Conservation (phyloP, 2,888 invertebrate species). For the Dynastes grantii region DNA sequence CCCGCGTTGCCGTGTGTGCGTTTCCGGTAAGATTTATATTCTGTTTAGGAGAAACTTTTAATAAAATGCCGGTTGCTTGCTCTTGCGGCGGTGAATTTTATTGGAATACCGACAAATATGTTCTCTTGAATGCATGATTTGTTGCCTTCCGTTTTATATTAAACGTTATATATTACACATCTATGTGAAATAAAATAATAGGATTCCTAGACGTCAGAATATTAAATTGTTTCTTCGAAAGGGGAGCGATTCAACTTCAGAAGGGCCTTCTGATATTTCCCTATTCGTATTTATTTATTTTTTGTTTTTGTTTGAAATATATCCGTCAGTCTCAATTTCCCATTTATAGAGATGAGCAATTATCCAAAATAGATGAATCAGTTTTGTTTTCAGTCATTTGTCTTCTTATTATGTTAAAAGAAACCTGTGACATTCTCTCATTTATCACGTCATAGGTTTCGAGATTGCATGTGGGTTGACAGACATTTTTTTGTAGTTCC, state of each 20-base stretch:
- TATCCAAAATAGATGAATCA: no score
- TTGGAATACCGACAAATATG: conserved; percentile 49
- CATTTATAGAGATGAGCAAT: no score
- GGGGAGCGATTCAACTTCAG: neutral
- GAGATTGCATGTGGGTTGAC: neutral
- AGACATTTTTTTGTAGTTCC: neutral
- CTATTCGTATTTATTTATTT: neutral
- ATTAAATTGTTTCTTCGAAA: conserved; percentile 32
- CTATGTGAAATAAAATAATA: conserved; percentile 43
- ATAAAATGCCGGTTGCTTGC: conserved; percentile 47
- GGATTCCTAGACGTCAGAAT: conserved; percentile 33
- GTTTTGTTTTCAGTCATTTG: no score
- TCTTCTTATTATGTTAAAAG: no score
- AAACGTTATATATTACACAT: conserved; percentile 45
- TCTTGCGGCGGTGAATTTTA: conserved; percentile 45
- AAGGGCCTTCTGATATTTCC: neutral
- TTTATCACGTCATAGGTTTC: neutral
- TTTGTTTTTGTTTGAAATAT: neutral
- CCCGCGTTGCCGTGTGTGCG: conserved; percentile 18
- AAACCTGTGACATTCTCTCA: neutral
- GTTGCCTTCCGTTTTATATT: conserved; percentile 47
- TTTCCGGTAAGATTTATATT: conserved; percentile 47
- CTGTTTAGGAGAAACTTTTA: conserved; percentile 50
- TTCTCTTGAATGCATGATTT: conserved; percentile 47
- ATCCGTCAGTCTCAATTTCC: neutral